These are phyloP conservation scores for Dendrophyllia cribrosa DNA, from an alignment of 64 coral and sea anemone species.

Conservation along the genomic window DNA sequence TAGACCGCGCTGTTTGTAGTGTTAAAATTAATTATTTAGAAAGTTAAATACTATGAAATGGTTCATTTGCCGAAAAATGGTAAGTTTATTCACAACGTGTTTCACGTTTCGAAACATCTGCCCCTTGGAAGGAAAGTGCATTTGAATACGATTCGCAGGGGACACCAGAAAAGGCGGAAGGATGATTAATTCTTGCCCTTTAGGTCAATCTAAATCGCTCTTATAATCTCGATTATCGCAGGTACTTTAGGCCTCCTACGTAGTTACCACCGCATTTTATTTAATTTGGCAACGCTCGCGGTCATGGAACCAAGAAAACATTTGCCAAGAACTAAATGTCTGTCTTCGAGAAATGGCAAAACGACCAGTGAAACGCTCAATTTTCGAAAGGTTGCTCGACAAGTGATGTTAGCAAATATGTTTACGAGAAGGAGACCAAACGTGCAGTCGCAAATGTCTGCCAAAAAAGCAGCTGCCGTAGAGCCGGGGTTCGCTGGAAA, in stretches of 20 bases:
- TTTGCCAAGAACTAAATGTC: not conserved
- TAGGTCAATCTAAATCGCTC: too few species aligned
- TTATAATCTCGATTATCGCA: not conserved
- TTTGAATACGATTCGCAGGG: not conserved
- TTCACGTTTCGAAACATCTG: not conserved
- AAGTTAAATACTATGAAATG: not conserved
- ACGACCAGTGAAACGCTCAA: conserved; percentile 15
- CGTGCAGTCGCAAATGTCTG: not conserved
- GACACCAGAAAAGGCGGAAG: not conserved
- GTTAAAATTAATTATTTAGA: not conserved
- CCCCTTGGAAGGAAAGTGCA: not conserved
- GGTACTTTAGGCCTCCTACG: not conserved
- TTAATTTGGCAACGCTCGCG: not conserved
- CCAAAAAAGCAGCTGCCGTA: not conserved
- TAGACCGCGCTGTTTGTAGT: not conserved
- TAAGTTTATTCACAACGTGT: not conserved
- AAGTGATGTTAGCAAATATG: conserved; percentile 45
- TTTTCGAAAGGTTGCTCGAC: conserved; percentile 24
- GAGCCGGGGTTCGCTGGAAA: too few species aligned
- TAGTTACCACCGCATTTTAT: not conserved
- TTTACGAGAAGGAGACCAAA: conserved; percentile 4
- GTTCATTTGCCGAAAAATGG: not conserved
- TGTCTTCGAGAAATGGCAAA: not conserved
- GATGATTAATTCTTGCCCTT: not conserved
- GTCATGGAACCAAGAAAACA: not conserved